A percentile compares a stretch with the other conserved stretches of the same genome.
Conservation (phyloP, 2,113 vertebrate species). For the Mobula hypostoma region DNA sequence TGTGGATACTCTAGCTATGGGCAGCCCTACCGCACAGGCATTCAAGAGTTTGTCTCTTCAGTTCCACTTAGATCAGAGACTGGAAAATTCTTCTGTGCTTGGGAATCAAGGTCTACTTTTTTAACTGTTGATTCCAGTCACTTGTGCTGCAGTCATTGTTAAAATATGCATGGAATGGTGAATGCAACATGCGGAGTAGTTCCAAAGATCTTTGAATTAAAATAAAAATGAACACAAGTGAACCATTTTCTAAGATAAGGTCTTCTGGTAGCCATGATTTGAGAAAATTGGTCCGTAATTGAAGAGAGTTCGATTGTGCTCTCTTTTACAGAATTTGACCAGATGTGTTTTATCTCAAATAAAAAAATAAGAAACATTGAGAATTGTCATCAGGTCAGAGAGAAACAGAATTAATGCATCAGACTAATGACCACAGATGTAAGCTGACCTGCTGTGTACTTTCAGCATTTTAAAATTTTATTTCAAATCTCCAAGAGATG, state of each 20-base stretch:
- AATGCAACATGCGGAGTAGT: not conserved
- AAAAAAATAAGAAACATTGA: too few species aligned
- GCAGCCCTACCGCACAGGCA: not conserved
- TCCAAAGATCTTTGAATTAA: not conserved
- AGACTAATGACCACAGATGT: too few species aligned
- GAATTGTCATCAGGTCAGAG: too few species aligned
- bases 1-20: not conserved
- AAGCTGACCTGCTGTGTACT: not conserved
- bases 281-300: too few species aligned
- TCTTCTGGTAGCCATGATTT: too few species aligned
- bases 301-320: too few species aligned
- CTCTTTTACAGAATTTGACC: too few species aligned
- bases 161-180: not conserved
- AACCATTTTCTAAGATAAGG: too few species aligned
- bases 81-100: constrained; percentile 18
- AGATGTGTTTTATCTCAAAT: too few species aligned
- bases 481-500: not conserved
- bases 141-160: not conserved
- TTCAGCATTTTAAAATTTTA: not conserved
- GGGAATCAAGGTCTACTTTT: not conserved
- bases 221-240: not conserved
- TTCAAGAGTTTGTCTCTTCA: not conserved
- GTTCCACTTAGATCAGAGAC: not conserved
- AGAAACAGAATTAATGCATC: too few species aligned
- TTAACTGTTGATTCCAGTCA: not conserved